These are phyloP conservation scores for Trematocara marginatum DNA, from an alignment of 2,113 vertebrate species.

Conservation along the genomic window DNA sequence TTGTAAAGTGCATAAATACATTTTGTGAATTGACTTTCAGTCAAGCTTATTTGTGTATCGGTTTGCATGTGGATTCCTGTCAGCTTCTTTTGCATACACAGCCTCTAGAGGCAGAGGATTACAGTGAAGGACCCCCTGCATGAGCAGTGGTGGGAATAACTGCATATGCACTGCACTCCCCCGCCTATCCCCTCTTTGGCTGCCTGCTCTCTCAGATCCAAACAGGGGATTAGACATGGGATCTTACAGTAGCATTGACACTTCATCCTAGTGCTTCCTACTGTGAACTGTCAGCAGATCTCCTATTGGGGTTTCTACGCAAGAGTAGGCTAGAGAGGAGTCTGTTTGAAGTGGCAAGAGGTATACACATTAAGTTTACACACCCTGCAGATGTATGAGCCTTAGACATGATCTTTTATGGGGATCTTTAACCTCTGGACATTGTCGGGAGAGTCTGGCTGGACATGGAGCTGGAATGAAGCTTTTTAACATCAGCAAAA, in stretches of 20 bases:
- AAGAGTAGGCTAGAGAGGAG: slow-evolving; percentile 11
- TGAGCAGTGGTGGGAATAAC: slow-evolving; percentile 61
- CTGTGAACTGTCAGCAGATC: slow-evolving; percentile 53
- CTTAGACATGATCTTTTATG: background rate
- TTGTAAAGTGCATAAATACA: slow-evolving; percentile 14
- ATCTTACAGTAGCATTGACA: slow-evolving; percentile 48
- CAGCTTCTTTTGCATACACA: slow-evolving; percentile 15
- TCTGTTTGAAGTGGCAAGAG: background rate
- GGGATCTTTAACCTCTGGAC: background rate
- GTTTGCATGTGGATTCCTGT: slow-evolving; percentile 34
- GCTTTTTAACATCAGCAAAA: background rate
- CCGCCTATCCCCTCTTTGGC: slow-evolving; percentile 30
- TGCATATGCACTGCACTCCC: slow-evolving; percentile 55
- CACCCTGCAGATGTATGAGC: background rate
- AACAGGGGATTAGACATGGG: slow-evolving; percentile 50
- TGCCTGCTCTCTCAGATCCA: slow-evolving; percentile 31
- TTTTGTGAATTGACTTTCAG: background rate
- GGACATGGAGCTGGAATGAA: background rate
- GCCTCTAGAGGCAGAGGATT: slow-evolving; percentile 50
- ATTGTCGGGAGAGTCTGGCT: background rate
- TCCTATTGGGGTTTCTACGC: slow-evolving; percentile 33
- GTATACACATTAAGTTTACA: background rate
- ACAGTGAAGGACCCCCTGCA: slow-evolving; percentile 52
- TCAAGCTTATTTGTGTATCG: background rate
- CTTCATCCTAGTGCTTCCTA: slow-evolving; percentile 41